These are phyloP conservation scores for Epizoanthus fatuus DNA, from an alignment of 92 coral and sea anemone species.

Conservation along the genomic window DNA sequence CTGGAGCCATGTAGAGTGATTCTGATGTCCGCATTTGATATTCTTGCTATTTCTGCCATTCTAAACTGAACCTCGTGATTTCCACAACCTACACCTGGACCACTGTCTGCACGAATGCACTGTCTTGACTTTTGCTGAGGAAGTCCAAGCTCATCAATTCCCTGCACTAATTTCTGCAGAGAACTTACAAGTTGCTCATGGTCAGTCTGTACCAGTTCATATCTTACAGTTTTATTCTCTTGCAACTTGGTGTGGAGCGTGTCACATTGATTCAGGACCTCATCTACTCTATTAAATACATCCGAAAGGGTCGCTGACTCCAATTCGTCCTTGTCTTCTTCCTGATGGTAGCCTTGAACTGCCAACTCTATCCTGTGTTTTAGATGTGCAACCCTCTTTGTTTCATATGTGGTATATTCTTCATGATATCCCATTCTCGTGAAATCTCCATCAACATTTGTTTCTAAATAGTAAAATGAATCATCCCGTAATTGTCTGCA, in stretches of 20 bases:
- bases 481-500: not conserved
- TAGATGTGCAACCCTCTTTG: not conserved
- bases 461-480: not conserved
- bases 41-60: not conserved
- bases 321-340: too few species aligned
- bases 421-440: not conserved
- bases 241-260: not conserved
- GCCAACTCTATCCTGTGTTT: not conserved
- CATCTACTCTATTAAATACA: not conserved
- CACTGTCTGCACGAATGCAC: conserved; percentile 1
- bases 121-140: conserved; percentile 22
- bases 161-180: not conserved
- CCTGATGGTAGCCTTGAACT: not conserved
- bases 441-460: not conserved
- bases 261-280: not conserved
- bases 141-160: not conserved
- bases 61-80: too few species aligned
- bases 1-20: conserved; percentile 21
- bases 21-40: conserved; percentile 25
- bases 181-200: not conserved
- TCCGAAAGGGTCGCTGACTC: not conserved
- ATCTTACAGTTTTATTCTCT: not conserved
- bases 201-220: not conserved
- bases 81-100: too few species aligned
- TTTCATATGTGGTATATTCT: not conserved